Percentiles rank a stretch among this genome's conserved stretches.
These are phyloP conservation scores for Boloria euphrosyne DNA, from an alignment of 2,888 invertebrate genomes.

Conservation along the genomic window DNA sequence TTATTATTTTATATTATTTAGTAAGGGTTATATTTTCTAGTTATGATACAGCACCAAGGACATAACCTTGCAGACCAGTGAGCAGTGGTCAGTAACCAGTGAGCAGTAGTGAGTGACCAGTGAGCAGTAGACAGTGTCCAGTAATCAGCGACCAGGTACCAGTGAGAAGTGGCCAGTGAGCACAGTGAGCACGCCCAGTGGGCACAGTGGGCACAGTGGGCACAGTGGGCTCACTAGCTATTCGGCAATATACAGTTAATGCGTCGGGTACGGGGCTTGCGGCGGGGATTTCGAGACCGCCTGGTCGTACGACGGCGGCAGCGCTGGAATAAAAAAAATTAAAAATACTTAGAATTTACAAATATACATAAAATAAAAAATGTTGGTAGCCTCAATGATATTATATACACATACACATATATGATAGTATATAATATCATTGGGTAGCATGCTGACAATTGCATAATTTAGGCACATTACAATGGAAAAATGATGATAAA, in stretches of 20 bases:
- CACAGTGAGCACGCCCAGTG: background rate
- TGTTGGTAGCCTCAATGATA: too few relatives aligned
- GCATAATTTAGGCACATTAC: too few relatives aligned
- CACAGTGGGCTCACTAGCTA: background rate
- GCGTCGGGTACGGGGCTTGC: slow-evolving; percentile 54
- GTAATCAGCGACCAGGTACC: background rate
- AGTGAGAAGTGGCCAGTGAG: slow-evolving; percentile 1
- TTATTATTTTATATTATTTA: too few relatives aligned
- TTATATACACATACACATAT: too few relatives aligned
- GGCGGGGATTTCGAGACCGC: slow-evolving; percentile 50
- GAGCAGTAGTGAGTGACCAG: background rate
- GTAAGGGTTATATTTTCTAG: background rate
- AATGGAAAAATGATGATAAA: too few relatives aligned
- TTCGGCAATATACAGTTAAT: slow-evolving; percentile 29
- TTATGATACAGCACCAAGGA: slow-evolving; percentile 5
- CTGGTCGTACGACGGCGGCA: slow-evolving; percentile 68
- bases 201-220: too few relatives aligned
- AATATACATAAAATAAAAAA: too few relatives aligned
- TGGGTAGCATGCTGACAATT: too few relatives aligned
- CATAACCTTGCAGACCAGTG: slow-evolving; percentile 4
- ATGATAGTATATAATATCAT: too few relatives aligned
- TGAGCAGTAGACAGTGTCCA: background rate
- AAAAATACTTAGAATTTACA: background rate
- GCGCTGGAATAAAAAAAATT: slow-evolving; percentile 49
- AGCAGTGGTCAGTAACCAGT: background rate